Conservation (phyloP, 2,113 vertebrate genomes). For the Cyanistes caeruleus region DNA sequence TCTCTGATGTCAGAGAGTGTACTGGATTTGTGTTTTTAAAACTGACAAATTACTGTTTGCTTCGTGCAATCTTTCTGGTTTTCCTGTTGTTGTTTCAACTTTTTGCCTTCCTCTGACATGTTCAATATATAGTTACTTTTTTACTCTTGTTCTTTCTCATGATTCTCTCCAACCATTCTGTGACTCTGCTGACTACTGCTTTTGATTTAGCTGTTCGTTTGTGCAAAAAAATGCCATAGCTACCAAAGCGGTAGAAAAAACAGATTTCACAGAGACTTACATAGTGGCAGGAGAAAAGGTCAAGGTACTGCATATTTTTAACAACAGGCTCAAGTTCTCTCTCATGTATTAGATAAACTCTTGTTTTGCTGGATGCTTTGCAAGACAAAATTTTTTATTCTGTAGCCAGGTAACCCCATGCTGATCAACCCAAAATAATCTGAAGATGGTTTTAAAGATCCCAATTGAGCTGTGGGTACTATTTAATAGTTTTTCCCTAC, state of each 20-base stretch:
- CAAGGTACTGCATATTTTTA: conserved; percentile 14
- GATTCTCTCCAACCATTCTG: conserved; percentile 1
- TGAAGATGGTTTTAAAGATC: background rate
- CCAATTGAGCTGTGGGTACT: background rate
- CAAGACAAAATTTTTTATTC: background rate
- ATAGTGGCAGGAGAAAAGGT: background rate
- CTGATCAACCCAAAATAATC: background rate
- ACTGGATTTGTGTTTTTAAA: background rate
- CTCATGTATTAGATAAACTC: background rate
- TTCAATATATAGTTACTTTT: background rate
- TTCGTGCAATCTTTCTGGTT: background rate
- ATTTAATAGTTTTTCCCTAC: background rate
- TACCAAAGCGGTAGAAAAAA: background rate
- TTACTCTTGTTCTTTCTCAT: background rate
- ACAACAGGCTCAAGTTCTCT: background rate
- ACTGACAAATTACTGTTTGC: background rate
- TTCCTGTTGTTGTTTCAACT: background rate
- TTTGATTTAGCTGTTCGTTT: background rate
- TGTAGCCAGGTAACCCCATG: background rate
- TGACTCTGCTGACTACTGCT: background rate
- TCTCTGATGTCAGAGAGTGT: background rate
- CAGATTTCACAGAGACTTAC: background rate
- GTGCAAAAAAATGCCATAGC: background rate
- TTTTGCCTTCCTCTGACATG: background rate
- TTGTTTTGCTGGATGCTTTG: background rate